A percentile compares a stretch with the other conserved stretches of the same genome.
These are phyloP conservation scores for Platichthys flesus DNA, from an alignment of 2,113 vertebrate species.

Conservation along the genomic window DNA sequence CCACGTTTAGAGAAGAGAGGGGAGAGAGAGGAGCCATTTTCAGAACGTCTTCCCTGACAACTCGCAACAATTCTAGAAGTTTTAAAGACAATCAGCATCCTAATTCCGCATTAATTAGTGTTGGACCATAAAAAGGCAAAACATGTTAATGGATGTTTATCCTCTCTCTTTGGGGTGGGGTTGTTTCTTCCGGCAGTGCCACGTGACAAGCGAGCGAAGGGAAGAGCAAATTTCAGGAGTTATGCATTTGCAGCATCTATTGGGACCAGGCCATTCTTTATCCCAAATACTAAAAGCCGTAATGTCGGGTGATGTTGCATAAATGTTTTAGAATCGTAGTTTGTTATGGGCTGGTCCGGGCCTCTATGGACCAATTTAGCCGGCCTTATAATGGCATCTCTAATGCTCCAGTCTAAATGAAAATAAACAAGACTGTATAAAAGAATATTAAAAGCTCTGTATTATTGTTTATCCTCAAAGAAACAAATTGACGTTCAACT, in stretches of 20 bases:
- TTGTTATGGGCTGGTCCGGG: slow-evolving; percentile 60
- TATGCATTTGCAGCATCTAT: slow-evolving; percentile 43
- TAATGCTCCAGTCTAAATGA: slow-evolving; percentile 71
- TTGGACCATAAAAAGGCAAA: slow-evolving; percentile 40
- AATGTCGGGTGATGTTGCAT: slow-evolving; percentile 65
- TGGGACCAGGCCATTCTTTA: slow-evolving; percentile 49
- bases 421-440: slow-evolving; percentile 78
- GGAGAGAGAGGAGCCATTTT: slow-evolving; percentile 31
- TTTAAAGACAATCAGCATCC: slow-evolving; percentile 53
- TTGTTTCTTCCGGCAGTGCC: background rate
- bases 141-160: slow-evolving; percentile 53
- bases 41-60: slow-evolving; percentile 40
- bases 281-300: slow-evolving; percentile 60
- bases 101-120: slow-evolving; percentile 58
- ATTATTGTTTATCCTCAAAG: slow-evolving; percentile 69
- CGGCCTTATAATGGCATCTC: slow-evolving; percentile 69
- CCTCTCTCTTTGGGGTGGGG: background rate
- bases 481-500: slow-evolving; percentile 66
- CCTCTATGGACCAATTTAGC: slow-evolving; percentile 67
- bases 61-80: slow-evolving; percentile 21
- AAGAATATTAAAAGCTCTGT: slow-evolving; percentile 70
- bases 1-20: slow-evolving; percentile 25
- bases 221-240: slow-evolving; percentile 26
- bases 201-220: slow-evolving; percentile 5
- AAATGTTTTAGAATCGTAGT: slow-evolving; percentile 71